Percentiles rank a stretch among this genome's conserved stretches.
phyloP scores from a whole-genome alignment of 30 jellyfish, hydroid and myxozoan genomes.

The Catostylus mosaicus region DNA sequence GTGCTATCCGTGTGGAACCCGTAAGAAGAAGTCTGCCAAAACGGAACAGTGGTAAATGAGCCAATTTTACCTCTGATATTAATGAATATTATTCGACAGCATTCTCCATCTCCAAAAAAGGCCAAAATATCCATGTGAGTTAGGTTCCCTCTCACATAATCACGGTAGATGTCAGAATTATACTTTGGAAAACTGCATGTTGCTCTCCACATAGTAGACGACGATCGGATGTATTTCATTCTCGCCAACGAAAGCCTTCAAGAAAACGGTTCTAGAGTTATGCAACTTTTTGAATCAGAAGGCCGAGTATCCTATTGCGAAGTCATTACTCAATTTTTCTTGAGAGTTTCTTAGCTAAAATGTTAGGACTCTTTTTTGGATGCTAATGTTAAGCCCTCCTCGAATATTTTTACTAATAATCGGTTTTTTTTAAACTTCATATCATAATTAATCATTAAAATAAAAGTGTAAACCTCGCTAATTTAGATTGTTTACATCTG shows the following conservation, averaged over 20 bases:
- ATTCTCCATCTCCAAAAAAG: background rate
- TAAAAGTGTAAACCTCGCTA: too few relatives aligned
- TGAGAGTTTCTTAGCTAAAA: too few relatives aligned
- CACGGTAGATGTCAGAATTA: background rate
- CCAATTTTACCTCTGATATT: constrained; percentile 4
- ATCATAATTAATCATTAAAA: too few relatives aligned
- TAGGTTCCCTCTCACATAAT: constrained; percentile 9
- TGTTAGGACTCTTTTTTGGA: too few relatives aligned
- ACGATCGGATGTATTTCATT: constrained; percentile 9
- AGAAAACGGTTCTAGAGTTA: too few relatives aligned
- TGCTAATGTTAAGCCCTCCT: too few relatives aligned
- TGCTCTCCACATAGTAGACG: constrained; percentile 29
- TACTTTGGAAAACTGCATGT: constrained; percentile 20
- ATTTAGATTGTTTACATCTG: too few relatives aligned
- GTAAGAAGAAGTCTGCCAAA: background rate
- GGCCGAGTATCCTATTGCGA: too few relatives aligned
- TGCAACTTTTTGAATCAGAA: too few relatives aligned
- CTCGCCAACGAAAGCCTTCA: background rate
- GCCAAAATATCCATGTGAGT: background rate
- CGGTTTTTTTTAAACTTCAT: too few relatives aligned
- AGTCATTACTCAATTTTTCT: too few relatives aligned
- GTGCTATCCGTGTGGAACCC: constrained; percentile 2
- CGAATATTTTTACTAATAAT: too few relatives aligned
- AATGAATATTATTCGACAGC: background rate
- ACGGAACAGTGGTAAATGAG: background rate